phyloP scores from a whole-genome alignment of 1,140 invertebrate species.

The Sycobia sp. region DNA sequence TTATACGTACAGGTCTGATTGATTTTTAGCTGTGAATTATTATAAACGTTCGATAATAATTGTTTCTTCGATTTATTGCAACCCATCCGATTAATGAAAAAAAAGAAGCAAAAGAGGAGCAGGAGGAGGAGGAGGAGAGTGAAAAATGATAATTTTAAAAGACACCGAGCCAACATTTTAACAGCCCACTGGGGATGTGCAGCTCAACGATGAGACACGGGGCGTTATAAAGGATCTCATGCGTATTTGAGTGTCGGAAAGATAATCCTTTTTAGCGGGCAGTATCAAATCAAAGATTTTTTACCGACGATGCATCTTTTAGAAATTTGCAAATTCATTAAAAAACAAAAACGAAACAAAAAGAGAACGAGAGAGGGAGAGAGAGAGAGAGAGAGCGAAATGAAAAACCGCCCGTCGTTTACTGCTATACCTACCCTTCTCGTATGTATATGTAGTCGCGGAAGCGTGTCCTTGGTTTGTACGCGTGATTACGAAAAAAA shows the following conservation, averaged over 20 bases:
- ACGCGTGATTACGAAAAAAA: background rate
- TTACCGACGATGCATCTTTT: no score
- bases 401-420: constrained; percentile 21
- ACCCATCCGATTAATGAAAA: background rate
- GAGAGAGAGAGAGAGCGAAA: constrained; percentile 5
- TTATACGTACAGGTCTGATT: constrained; percentile 2
- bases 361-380: no score
- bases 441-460: constrained; percentile 11
- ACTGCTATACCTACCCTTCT: constrained; percentile 28
- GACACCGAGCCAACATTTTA: constrained; percentile 13
- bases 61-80: constrained; percentile 9
- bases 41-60: constrained; percentile 8
- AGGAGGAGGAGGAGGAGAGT: background rate
- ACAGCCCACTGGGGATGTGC: background rate
- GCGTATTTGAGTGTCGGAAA: no score
- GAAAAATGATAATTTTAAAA: constrained; percentile 22
- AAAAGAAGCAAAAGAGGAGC: no score
- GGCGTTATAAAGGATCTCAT: background rate
- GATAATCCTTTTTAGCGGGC: constrained; percentile 32
- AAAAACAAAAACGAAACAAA: no score
- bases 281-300: constrained; percentile 37
- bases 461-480: constrained; percentile 13
- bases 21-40: constrained; percentile 10
- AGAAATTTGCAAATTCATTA: constrained; percentile 24
- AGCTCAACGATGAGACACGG: background rate